Evolutionary conservation across 2,888 invertebrate genomes (phyloP).

Genomic region (Zaprionus lineosus): DNA sequence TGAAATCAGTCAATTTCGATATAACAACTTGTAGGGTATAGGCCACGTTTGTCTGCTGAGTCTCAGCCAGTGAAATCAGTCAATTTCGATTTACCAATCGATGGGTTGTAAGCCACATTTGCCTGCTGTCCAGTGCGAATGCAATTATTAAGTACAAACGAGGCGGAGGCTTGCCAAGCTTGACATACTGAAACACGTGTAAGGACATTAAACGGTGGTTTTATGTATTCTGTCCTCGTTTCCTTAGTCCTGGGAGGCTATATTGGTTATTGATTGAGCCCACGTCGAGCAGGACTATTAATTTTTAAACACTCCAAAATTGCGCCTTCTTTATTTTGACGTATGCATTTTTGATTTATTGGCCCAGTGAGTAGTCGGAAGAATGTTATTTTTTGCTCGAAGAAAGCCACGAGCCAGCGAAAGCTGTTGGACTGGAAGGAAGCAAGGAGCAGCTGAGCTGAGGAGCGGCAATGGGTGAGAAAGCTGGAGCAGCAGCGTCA

Average conservation of each 20-base stretch:
- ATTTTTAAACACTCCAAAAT: conserved; percentile 65
- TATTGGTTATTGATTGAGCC: conserved; percentile 58
- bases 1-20: no score
- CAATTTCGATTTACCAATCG: no score
- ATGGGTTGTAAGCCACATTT: not conserved
- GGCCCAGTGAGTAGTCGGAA: conserved; percentile 43
- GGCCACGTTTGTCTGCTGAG: no score
- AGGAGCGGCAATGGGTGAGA: not conserved
- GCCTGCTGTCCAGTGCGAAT: conserved; percentile 26
- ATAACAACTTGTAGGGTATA: no score
- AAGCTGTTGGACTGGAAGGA: conserved; percentile 28
- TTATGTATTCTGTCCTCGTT: not conserved
- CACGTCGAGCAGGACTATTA: conserved; percentile 40
- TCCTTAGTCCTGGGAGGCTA: conserved; percentile 1
- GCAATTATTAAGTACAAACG: conserved; percentile 30
- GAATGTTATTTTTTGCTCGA: conserved; percentile 3
- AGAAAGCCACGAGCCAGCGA: conserved; percentile 3
- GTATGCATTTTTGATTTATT: conserved; percentile 68
- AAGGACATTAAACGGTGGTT: not conserved
- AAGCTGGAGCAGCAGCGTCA: conserved; percentile 4
- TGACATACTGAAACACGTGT: not conserved
- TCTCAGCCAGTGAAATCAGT: no score
- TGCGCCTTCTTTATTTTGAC: conserved; percentile 57
- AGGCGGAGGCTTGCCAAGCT: conserved; percentile 12
- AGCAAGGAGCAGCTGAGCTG: conserved; percentile 37